A percentile compares a stretch with the other conserved stretches of the same genome.
phyloP scores from a whole-genome alignment of 1,140 invertebrate genomes.

The Drosophila melanica region DNA sequence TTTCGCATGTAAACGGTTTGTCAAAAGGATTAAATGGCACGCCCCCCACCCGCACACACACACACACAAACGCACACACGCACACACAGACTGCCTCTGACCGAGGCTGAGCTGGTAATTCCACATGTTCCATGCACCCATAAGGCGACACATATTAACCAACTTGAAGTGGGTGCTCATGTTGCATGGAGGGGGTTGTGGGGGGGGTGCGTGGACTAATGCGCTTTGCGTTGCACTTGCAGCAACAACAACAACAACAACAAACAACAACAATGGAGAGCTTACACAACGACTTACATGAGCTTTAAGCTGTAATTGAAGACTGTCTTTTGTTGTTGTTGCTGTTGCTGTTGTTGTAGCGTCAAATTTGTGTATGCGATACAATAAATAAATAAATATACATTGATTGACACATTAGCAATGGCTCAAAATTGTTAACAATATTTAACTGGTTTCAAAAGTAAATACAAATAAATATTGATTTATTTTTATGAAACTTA shows the following conservation, averaged over 20 bases:
- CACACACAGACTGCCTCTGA: background rate
- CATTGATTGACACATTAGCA: conserved; percentile 27
- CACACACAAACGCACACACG: background rate
- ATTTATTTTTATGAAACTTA: too few species aligned
- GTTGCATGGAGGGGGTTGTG: conserved; percentile 3
- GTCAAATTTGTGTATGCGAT: conserved; percentile 31
- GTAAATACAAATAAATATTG: too few species aligned
- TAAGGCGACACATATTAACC: conserved; percentile 75
- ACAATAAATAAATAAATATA: conserved; percentile 34
- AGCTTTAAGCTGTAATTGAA: conserved; percentile 73
- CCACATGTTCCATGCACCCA: conserved; percentile 66
- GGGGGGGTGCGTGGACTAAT: conserved; percentile 54
- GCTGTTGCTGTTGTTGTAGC: conserved; percentile 11
- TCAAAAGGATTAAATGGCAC: conserved; percentile 70
- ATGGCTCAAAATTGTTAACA: background rate
- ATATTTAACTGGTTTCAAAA: background rate
- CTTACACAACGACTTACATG: conserved; percentile 77
- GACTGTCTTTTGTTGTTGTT: conserved; percentile 40
- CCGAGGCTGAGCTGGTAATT: conserved; percentile 52
- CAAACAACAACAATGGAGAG: conserved; percentile 36
- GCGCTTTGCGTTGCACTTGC: conserved; percentile 72
- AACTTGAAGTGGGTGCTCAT: conserved; percentile 66
- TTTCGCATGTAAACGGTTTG: conserved; percentile 73
- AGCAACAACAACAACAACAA: conserved; percentile 34
- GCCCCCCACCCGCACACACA: background rate